Evolutionary conservation across 2,888 invertebrate species (phyloP).

Genomic region (Teleogryllus oceanicus): DNA sequence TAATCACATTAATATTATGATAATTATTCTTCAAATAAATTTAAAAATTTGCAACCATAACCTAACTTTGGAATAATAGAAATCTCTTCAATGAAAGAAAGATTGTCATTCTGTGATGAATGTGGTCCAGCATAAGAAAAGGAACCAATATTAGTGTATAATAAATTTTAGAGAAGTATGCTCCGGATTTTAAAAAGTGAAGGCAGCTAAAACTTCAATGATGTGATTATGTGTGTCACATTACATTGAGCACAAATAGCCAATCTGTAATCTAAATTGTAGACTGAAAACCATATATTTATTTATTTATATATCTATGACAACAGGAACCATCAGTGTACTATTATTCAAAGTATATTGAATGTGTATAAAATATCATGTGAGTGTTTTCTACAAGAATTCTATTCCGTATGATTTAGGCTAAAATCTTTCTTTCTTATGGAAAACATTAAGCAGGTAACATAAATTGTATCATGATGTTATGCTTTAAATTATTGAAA

Average conservation of each 20-base stretch:
- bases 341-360: neutral
- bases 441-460: neutral
- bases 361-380: constrained; percentile 2
- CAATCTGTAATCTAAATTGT: constrained; percentile 18
- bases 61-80: too few relatives aligned
- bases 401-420: neutral
- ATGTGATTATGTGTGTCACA: constrained; percentile 18
- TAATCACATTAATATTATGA: neutral
- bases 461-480: constrained; percentile 3
- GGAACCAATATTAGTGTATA: neutral
- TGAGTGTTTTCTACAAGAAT: constrained; percentile 1
- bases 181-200: neutral
- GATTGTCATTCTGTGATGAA: neutral
- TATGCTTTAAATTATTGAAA: constrained; percentile 18
- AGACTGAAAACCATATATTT: neutral
- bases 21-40: too few relatives aligned
- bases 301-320: neutral
- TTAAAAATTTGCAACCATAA: too few relatives aligned
- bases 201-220: neutral
- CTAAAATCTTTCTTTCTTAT: neutral
- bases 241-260: constrained; percentile 6
- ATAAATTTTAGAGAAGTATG: neutral
- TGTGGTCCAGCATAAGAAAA: neutral
- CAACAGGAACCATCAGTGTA: neutral
- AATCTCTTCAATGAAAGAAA: too few relatives aligned